Evolutionary conservation across 2,113 vertebrate genomes (phyloP).

Genomic region (Mormoops blainvillei): DNA sequence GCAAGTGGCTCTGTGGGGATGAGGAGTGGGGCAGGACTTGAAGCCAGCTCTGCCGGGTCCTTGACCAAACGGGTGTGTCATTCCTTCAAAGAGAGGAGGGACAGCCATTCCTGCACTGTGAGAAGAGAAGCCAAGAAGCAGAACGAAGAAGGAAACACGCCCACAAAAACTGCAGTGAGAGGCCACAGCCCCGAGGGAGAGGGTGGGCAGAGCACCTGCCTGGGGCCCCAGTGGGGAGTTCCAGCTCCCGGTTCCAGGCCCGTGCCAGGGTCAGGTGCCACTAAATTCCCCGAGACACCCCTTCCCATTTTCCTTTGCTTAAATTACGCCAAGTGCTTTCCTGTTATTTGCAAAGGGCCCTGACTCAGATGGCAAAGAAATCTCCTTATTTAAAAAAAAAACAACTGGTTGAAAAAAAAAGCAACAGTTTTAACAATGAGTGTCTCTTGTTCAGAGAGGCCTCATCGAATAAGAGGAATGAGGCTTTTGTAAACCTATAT

Average conservation of each 20-base stretch:
- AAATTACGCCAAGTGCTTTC: neutral
- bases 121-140: neutral
- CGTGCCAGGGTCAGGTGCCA: neutral
- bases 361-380: slow-evolving; percentile 27
- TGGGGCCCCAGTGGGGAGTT: neutral
- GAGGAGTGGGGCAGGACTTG: neutral
- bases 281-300: neutral
- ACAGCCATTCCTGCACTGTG: neutral
- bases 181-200: neutral
- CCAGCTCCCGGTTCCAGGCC: neutral
- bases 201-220: neutral
- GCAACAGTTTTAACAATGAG: slow-evolving; percentile 40
- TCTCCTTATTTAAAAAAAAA: slow-evolving; percentile 22
- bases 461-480: slow-evolving; percentile 44
- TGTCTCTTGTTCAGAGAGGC: slow-evolving; percentile 37
- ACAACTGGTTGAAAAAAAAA: slow-evolving; percentile 30
- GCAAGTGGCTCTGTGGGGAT: neutral
- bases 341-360: slow-evolving; percentile 29
- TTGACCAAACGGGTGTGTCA: neutral
- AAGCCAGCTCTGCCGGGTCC: neutral
- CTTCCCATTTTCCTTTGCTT: neutral
- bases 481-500: slow-evolving; percentile 25
- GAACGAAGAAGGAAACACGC: neutral
- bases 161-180: neutral
- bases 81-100: neutral